phyloP scores from a whole-genome alignment of 2,888 invertebrate species.

The Capitulum mitella region DNA sequence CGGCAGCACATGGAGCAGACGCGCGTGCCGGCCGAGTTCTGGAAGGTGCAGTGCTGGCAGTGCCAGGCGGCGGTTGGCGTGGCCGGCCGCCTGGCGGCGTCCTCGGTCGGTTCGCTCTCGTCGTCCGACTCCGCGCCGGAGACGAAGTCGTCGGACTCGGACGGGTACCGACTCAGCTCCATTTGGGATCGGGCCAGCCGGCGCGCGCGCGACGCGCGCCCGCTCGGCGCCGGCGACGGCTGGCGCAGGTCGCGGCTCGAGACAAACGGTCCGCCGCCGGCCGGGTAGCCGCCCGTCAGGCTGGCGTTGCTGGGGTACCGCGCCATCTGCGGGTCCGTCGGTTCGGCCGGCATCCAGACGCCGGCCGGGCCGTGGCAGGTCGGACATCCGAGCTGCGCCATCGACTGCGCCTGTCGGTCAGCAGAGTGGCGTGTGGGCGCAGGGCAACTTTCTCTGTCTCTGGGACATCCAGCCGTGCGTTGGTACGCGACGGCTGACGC shows the following conservation, averaged over 20 bases:
- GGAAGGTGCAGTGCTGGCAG: slow-evolving; percentile 83
- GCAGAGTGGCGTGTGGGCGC: not conserved
- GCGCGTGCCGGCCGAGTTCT: slow-evolving; percentile 68
- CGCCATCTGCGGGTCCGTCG: not conserved
- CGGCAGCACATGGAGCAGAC: slow-evolving; percentile 82
- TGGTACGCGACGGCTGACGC: too few relatives aligned
- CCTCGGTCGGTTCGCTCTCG: slow-evolving; percentile 42
- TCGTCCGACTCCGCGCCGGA: slow-evolving; percentile 35
- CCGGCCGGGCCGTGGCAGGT: slow-evolving; percentile 28
- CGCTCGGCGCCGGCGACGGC: slow-evolving; percentile 27
- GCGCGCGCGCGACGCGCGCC: slow-evolving; percentile 22
- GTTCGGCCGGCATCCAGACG: slow-evolving; percentile 34
- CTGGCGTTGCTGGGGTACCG: slow-evolving; percentile 11
- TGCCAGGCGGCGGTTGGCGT: slow-evolving; percentile 57
- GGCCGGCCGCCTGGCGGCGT: slow-evolving; percentile 35
- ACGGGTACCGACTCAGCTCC: slow-evolving; percentile 56
- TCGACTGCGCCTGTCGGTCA: not conserved
- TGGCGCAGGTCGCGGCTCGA: slow-evolving; percentile 34
- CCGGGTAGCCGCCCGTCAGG: slow-evolving; percentile 31
- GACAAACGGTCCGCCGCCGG: slow-evolving; percentile 32
- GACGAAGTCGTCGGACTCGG: slow-evolving; percentile 33
- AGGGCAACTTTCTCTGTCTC: too few relatives aligned
- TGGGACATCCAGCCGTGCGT: too few relatives aligned
- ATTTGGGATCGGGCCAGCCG: slow-evolving; percentile 46
- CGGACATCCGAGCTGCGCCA: slow-evolving; percentile 4